Evolutionary conservation across 1,140 invertebrate species (phyloP), one percentile per base, ranked within the genome.

Genomic region (Scaptomyza montana): DNA sequence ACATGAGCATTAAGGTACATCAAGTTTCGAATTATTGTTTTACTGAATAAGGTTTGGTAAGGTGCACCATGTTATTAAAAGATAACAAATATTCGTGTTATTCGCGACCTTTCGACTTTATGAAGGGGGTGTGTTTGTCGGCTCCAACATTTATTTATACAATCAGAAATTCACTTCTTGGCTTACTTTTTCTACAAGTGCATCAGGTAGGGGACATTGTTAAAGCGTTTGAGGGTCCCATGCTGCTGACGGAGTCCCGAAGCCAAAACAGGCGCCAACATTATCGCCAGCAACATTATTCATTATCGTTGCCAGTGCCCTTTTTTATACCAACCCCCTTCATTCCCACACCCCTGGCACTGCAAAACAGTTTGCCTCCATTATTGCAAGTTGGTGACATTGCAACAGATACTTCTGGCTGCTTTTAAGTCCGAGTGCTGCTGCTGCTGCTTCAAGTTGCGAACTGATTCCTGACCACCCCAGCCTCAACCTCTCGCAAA

Each of bases 221-320:
- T 5, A 2, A 13, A 9, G 33, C 5, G 28, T 2, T 8, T 16
- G 50, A 51, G 36, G 16, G 12, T 25, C 30, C 59, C 55, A 57
- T 82, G 51, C 67, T 69, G 55, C 76, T 76, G 77, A 77, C 59
- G 41, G 74, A 53, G 64, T 30, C 55, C 39, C 62, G 43, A 64
- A 67, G 55, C 49, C 70, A 8, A 67, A 61, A 67, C 55, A 73
- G 80, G 77, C 77, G 78, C 74, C 74, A 77, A 86, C 81, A 86
- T 85, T 85, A 85, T 85, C 81, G 66, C 80, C 73, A 54, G 77
- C 77, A 80, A 86, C 80, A 80, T 86, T 85, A 85, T 85, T 85
- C 80, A 85, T 85, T 85, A 85, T 85, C 80, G 77, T 54, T 77
- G 57, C 80, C 62, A 60, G 16, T 16, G 28, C 10, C 45, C 19